A percentile compares a stretch with the other conserved stretches of the same genome.
Conservation (phyloP, 2,113 vertebrate species). For the Lasiurus cinereus region DNA sequence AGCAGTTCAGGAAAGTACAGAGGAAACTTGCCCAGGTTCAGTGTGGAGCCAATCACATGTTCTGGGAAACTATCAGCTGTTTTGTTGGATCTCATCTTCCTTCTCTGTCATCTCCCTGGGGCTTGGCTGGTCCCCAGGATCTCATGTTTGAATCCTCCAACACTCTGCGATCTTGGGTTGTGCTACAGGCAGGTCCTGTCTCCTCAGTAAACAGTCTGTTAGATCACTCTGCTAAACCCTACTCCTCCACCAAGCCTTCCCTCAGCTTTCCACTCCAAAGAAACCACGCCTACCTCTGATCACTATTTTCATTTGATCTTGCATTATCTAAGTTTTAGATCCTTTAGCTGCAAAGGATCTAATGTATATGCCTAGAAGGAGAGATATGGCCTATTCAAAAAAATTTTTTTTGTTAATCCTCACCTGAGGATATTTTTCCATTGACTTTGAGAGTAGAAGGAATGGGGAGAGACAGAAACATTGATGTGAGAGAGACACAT, state of each 20-base stretch:
- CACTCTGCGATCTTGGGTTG: background rate
- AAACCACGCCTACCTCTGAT: background rate
- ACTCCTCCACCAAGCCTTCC: background rate
- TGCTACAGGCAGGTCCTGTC: background rate
- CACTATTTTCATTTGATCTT: slow-evolving; percentile 24
- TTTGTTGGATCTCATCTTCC: background rate
- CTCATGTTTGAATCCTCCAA: background rate
- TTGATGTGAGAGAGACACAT: too few relatives aligned
- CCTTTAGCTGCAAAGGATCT: background rate
- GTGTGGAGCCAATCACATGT: background rate
- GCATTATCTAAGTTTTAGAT: slow-evolving; percentile 33
- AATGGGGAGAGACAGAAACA: background rate
- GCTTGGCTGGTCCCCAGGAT: background rate
- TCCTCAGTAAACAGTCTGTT: background rate
- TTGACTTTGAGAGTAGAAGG: background rate
- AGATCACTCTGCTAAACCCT: background rate
- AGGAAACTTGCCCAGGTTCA: background rate
- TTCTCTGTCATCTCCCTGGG: background rate
- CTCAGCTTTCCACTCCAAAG: background rate
- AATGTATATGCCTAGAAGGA: slow-evolving; percentile 7
- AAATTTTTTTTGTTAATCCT: too few relatives aligned
- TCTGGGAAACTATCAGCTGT: background rate
- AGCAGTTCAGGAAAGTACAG: slow-evolving; percentile 35
- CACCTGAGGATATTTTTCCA: too few relatives aligned
- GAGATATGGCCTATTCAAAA: slow-evolving; percentile 19